These are phyloP conservation scores for Tangara arthus DNA, from an alignment of 2,797 vertebrate species.

Conservation along the genomic window DNA sequence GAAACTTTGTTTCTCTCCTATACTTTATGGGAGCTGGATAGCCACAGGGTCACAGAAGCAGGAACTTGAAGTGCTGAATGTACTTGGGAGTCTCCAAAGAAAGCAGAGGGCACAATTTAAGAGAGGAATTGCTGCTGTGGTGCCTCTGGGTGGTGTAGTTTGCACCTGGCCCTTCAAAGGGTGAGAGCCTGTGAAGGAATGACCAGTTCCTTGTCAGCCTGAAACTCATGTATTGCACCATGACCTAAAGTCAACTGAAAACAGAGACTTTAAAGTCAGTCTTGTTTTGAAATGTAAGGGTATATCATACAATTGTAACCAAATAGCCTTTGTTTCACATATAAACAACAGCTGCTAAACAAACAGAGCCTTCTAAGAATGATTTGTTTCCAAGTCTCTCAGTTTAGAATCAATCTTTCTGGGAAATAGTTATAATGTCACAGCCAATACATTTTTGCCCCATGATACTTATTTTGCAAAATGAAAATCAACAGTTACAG, in stretches of 20 bases:
- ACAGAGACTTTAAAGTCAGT: neutral
- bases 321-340: neutral
- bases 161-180: neutral
- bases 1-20: neutral
- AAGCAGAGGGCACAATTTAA: accelerated
- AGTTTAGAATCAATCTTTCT: slow-evolving; percentile 44
- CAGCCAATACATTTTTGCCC: slow-evolving; percentile 56
- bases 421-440: slow-evolving; percentile 18
- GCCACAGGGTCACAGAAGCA: neutral
- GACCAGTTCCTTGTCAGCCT: neutral
- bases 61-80: neutral
- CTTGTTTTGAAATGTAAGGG: neutral
- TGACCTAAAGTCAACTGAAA: neutral
- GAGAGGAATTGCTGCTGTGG: neutral
- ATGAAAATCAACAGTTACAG: slow-evolving; percentile 63
- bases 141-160: neutral
- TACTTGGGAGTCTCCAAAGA: neutral
- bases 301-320: neutral
- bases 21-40: neutral
- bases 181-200: neutral
- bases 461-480: slow-evolving; percentile 53
- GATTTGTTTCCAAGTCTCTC: slow-evolving; percentile 6
- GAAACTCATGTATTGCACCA: neutral
- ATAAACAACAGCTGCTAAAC: neutral
- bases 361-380: slow-evolving; percentile 45